Base-by-base conservation (phyloP, 2,113 vertebrate genomes). In the Entosphenus tridentatus region DNA sequence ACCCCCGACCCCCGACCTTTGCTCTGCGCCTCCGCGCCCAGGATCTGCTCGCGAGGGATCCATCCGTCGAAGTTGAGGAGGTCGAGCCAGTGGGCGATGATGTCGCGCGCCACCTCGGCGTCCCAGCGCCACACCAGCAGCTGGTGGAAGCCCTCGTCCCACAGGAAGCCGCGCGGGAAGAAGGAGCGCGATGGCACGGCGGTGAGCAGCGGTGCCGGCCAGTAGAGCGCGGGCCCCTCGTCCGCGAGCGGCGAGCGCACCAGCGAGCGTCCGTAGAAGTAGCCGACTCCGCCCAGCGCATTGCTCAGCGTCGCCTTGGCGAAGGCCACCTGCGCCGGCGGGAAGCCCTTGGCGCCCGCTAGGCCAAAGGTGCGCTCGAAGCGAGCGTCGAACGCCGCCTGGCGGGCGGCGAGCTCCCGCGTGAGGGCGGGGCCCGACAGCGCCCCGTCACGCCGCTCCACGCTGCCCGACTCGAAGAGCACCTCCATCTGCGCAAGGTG, bases 61-160 rank as follows among this genome's bases (percentile, higher is more conserved):
- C 92, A 97, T 68, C 92, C 91, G 2, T 96, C 87, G 0, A 81
- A 71, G 4, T 89, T 96, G 72, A 97, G 87, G 9, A 96, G 79
- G 73, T 95, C 88, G 3, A 97, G 75, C 91, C 92, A 97, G 75
- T 96, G 89, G 1, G 81, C 85, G 1, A 89, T 68, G 2, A 78
- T 78, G 68, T 95, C 88, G 1, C 76, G 80, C 4, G 84, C 85
- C 69, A 95, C 77, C 2, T 74, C 76, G 0, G 84, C 78, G 67
- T 87, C 84, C 92, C 92, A 97, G 69, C 84, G 86, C 56, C 76
- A 80, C 56, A 97, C 74, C 68, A 97, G 76, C 57, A 97, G 79
- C 74, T 95, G 89, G 75, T 97, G 92, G 73, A 97, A 97, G 16
- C 92, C 92, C 70, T 97, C 92, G 0, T 97, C 92, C 91, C 92